Conservation (phyloP, 2,888 invertebrate species). For the Melinaea marsaeus region DNA sequence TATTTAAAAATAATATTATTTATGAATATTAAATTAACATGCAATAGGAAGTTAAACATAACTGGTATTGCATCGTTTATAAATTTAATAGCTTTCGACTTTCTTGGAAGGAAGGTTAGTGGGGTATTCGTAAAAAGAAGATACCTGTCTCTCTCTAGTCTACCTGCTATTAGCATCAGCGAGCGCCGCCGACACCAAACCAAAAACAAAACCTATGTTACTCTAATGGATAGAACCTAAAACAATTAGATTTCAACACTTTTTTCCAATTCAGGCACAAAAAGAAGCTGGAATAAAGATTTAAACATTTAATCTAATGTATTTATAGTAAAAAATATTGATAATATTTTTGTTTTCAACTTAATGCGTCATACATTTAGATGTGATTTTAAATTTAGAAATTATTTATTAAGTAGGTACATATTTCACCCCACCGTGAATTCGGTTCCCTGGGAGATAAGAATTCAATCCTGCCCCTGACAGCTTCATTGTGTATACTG, state of each 20-base stretch:
- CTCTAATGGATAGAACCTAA: conserved; percentile 39
- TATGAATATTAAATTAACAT: not conserved
- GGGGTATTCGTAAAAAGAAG: conserved; percentile 40
- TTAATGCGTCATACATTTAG: too few relatives aligned
- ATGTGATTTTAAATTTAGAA: too few relatives aligned
- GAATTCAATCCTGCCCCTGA: conserved; percentile 64
- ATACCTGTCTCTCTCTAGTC: conserved; percentile 47
- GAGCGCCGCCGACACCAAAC: conserved; percentile 36
- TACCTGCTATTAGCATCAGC: conserved; percentile 44
- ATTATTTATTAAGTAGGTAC: not conserved
- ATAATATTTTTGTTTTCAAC: too few relatives aligned
- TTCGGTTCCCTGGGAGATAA: conserved; percentile 47
- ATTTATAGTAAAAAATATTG: not conserved
- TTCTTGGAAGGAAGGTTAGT: conserved; percentile 56
- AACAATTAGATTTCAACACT: conserved; percentile 27
- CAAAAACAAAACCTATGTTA: conserved; percentile 42
- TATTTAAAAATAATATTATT: not conserved
- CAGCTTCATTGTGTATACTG: conserved; percentile 45
- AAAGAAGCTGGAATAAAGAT: not conserved
- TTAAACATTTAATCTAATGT: not conserved
- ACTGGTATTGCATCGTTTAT: conserved; percentile 23
- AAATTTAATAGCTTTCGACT: conserved; percentile 33
- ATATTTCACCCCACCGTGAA: conserved; percentile 42
- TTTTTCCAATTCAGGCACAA: not conserved
- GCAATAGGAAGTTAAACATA: conserved; percentile 12